These are phyloP conservation scores for Eupleurogrammus muticus DNA, from an alignment of 2,797 vertebrate species.

Conservation along the genomic window DNA sequence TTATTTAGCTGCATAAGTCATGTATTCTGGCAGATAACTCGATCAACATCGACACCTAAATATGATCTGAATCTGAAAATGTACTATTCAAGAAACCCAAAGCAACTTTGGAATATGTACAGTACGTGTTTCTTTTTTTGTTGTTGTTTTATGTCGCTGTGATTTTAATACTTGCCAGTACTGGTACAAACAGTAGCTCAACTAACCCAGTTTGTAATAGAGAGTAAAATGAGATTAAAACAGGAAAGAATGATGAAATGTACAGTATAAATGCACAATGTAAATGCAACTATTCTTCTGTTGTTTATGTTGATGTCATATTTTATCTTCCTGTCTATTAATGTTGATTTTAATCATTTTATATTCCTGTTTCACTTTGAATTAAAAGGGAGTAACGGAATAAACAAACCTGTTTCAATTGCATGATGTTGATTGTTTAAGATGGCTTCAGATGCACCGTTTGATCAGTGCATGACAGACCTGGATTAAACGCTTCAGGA, in stretches of 20 bases:
- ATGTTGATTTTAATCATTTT: conserved; percentile 63
- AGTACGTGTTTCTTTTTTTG: not conserved
- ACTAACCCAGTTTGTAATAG: conserved; percentile 29
- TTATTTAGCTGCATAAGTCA: not conserved
- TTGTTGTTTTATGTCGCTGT: conserved; percentile 28
- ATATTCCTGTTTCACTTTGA: conserved; percentile 66
- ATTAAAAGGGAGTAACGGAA: conserved; percentile 69
- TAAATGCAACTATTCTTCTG: conserved; percentile 48
- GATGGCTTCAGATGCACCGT: no score
- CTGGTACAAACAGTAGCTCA: conserved; percentile 37
- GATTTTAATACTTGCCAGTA: conserved; percentile 12
- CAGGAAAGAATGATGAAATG: conserved; percentile 30
- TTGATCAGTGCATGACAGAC: no score
- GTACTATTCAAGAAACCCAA: conserved; percentile 1
- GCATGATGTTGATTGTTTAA: not conserved
- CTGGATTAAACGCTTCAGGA: no score
- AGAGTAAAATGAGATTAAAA: conserved; percentile 36
- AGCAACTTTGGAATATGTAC: conserved; percentile 5
- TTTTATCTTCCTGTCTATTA: conserved; percentile 51
- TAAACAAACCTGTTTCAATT: not conserved
- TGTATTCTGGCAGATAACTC: conserved; percentile 24
- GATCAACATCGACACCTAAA: not conserved
- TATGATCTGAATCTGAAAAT: not conserved
- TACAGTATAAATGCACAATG: conserved; percentile 59
- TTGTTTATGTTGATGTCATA: conserved; percentile 33